phyloP scores from a whole-genome alignment of 2,888 invertebrate species.

The Temnothorax ravouxi region DNA sequence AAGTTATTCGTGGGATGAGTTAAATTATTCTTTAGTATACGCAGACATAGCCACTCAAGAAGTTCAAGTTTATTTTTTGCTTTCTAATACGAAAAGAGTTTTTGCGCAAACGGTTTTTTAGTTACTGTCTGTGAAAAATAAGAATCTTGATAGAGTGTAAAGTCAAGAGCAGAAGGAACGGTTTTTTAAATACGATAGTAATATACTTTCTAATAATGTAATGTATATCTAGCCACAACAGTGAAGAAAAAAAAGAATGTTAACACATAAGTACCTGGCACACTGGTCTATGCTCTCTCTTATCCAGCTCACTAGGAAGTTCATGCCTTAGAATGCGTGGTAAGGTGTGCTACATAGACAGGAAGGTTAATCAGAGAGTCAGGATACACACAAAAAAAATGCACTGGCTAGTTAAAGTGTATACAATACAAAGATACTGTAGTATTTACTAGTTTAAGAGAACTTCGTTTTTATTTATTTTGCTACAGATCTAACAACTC shows the following conservation, averaged over 20 bases:
- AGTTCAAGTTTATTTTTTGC: slow-evolving; percentile 77
- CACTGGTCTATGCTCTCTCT: slow-evolving; percentile 84
- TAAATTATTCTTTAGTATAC: slow-evolving; percentile 78
- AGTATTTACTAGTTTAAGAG: slow-evolving; percentile 75
- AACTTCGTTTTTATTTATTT: slow-evolving; percentile 73
- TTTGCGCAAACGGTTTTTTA: slow-evolving; percentile 74
- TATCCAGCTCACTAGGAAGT: slow-evolving; percentile 79
- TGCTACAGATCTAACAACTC: slow-evolving; percentile 72
- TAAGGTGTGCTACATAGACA: slow-evolving; percentile 81
- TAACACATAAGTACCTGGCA: slow-evolving; percentile 84
- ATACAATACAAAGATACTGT: slow-evolving; percentile 75
- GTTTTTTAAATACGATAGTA: slow-evolving; percentile 78
- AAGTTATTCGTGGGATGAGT: slow-evolving; percentile 76
- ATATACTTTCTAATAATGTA: slow-evolving; percentile 79
- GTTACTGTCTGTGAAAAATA: slow-evolving; percentile 70
- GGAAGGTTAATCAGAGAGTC: slow-evolving; percentile 77
- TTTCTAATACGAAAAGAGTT: slow-evolving; percentile 71
- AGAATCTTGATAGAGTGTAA: slow-evolving; percentile 72
- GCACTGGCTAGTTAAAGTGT: slow-evolving; percentile 75
- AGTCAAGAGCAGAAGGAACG: slow-evolving; percentile 70
- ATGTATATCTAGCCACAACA: slow-evolving; percentile 79
- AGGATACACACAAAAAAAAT: slow-evolving; percentile 72
- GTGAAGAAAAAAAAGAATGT: slow-evolving; percentile 76
- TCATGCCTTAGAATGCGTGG: slow-evolving; percentile 82
- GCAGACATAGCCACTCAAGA: slow-evolving; percentile 73